Conservation (phyloP, 2,113 vertebrate species). For the Oryzias celebensis region DNA sequence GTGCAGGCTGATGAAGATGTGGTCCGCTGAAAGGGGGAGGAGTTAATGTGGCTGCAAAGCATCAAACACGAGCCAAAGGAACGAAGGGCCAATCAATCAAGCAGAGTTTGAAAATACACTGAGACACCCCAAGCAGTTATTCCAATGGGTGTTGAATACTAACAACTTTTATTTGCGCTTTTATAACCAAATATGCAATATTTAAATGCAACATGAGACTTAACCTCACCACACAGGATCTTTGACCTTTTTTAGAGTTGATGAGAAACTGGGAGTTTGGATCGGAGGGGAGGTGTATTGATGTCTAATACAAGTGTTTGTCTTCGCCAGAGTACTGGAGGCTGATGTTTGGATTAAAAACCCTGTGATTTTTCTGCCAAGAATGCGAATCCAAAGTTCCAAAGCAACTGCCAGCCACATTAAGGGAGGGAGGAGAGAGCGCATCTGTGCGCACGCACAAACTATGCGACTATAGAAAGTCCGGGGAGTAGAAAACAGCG, state of each 20-base stretch:
- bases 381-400: conserved; percentile 71
- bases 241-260: neutral
- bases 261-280: conserved; percentile 13
- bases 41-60: conserved; percentile 62
- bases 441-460: conserved; percentile 31
- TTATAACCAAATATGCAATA: too few species aligned
- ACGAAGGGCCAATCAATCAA: conserved; percentile 68
- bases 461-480: conserved; percentile 69
- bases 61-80: conserved; percentile 63
- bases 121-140: conserved; percentile 56
- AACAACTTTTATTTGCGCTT: too few species aligned
- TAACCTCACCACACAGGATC: too few species aligned
- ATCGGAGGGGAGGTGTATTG: conserved; percentile 38
- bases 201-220: too few species aligned
- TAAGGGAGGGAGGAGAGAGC: conserved; percentile 34
- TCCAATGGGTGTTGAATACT: conserved; percentile 60
- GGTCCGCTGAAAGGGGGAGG: conserved; percentile 57
- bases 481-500: conserved; percentile 66
- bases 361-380: conserved; percentile 64
- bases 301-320: conserved; percentile 79
- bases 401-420: conserved; percentile 66
- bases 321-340: conserved; percentile 72
- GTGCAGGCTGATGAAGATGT: conserved; percentile 65
- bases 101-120: conserved; percentile 60
- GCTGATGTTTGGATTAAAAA: conserved; percentile 68